Conservation (phyloP, 2,113 vertebrate species). For the Beaufortia kweichowensis region DNA sequence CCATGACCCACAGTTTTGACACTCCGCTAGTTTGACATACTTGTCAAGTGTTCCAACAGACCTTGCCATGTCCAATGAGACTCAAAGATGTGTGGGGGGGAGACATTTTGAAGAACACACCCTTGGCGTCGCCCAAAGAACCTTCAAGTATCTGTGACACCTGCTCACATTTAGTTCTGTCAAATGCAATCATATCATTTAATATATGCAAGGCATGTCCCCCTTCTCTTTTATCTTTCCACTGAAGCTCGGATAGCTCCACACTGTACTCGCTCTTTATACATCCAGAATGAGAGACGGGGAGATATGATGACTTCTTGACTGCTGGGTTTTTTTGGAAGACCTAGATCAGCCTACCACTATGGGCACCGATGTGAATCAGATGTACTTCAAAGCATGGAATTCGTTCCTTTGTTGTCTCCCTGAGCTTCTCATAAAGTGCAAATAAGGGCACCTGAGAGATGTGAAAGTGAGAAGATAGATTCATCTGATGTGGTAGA, state of each 20-base stretch:
- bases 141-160: conserved; percentile 40
- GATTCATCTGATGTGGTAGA: conserved; percentile 39
- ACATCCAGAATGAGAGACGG: not conserved
- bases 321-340: conserved; percentile 1
- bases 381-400: conserved; percentile 30
- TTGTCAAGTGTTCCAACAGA: conserved; percentile 49
- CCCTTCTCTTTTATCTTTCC: conserved; percentile 21
- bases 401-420: conserved; percentile 14
- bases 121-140: conserved; percentile 40
- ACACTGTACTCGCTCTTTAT: conserved; percentile 19
- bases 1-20: conserved; percentile 37
- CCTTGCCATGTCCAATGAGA: conserved; percentile 50
- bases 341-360: conserved; percentile 3
- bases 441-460: conserved; percentile 39
- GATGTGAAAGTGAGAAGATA: conserved; percentile 15
- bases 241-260: not conserved
- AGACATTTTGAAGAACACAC: conserved; percentile 48
- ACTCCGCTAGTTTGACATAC: conserved; percentile 38
- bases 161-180: conserved; percentile 54
- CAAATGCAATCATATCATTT: conserved; percentile 42
- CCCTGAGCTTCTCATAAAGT: conserved; percentile 10
- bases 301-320: not conserved
- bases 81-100: conserved; percentile 28
- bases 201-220: conserved; percentile 12
- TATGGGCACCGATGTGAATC: conserved; percentile 4